phyloP scores from a whole-genome alignment of 2,113 vertebrate species.

The Hydrolagus affinis region DNA sequence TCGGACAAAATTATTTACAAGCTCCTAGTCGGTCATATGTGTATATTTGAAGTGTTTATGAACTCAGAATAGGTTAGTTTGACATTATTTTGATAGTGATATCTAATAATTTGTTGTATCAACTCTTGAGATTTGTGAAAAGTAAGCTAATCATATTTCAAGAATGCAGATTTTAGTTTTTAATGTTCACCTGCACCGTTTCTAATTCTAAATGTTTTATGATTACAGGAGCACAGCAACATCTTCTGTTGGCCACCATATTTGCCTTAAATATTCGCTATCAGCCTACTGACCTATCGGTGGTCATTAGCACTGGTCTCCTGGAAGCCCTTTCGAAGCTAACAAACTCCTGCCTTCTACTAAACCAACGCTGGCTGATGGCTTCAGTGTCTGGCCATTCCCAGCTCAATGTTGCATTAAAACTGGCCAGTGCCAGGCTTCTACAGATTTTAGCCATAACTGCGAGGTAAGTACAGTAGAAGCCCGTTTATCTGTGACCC shows the following conservation, averaged over 20 bases:
- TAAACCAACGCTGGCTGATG: constrained; percentile 62
- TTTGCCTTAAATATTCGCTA: constrained; percentile 64
- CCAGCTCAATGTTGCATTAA: constrained; percentile 53
- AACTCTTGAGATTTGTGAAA: background rate
- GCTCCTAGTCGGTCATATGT: no score
- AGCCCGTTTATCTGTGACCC: no score
- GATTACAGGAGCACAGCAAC: constrained; percentile 56
- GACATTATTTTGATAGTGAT: no score
- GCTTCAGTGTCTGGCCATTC: constrained; percentile 51
- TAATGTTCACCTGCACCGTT: background rate
- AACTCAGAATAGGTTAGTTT: no score
- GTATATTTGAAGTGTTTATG: no score
- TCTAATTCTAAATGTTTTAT: background rate
- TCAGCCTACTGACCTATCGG: constrained; percentile 58
- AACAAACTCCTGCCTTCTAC: constrained; percentile 57
- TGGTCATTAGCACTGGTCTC: constrained; percentile 56
- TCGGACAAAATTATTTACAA: no score
- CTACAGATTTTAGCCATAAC: constrained; percentile 64
- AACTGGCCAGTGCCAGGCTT: constrained; percentile 54
- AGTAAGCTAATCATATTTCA: background rate
- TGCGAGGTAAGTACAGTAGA: constrained; percentile 58
- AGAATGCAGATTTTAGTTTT: no score
- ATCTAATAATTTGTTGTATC: background rate
- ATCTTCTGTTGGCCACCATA: constrained; percentile 61
- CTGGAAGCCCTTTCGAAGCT: constrained; percentile 59